phyloP scores from a whole-genome alignment of 2,888 invertebrate genomes.

The Prenolepis imparis region DNA sequence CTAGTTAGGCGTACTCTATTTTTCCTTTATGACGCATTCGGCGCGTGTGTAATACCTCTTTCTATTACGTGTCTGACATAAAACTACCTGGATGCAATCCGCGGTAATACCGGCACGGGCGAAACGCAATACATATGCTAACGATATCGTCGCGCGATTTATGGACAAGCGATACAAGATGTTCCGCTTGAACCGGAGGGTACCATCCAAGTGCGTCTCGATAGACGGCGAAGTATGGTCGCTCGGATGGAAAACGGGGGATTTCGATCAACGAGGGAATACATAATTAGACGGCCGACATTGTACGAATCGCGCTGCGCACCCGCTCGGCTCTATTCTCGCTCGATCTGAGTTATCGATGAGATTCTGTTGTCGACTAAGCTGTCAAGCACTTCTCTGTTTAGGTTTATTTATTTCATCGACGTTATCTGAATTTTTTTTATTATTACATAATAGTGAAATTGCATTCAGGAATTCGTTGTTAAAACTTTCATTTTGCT shows the following conservation, averaged over 20 bases:
- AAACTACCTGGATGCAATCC: slow-evolving; percentile 14
- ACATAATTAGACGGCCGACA: slow-evolving; percentile 65
- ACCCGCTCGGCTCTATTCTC: slow-evolving; percentile 12
- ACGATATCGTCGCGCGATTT: slow-evolving; percentile 51
- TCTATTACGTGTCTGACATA: slow-evolving; percentile 16
- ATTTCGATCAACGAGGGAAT: slow-evolving; percentile 65
- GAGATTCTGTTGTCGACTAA: neutral
- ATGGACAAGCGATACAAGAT: slow-evolving; percentile 55
- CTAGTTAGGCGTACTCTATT: neutral
- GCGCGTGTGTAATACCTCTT: slow-evolving; percentile 3
- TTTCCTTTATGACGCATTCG: slow-evolving; percentile 48
- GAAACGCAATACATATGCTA: slow-evolving; percentile 52
- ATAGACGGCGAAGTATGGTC: slow-evolving; percentile 34
- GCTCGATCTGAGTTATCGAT: neutral
- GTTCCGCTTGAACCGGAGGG: slow-evolving; percentile 42
- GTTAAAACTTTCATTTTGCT: neutral
- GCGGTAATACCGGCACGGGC: slow-evolving; percentile 2
- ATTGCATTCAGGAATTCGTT: neutral
- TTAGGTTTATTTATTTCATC: slow-evolving; percentile 2
- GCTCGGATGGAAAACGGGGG: slow-evolving; percentile 63
- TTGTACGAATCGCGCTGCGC: neutral
- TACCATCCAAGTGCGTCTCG: slow-evolving; percentile 44
- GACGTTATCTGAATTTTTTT: neutral
- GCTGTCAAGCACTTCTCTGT: neutral
- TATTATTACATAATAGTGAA: neutral